These are phyloP conservation scores for Eretmodus cyanostictus DNA, from an alignment of 2,113 vertebrate genomes.

Conservation along the genomic window DNA sequence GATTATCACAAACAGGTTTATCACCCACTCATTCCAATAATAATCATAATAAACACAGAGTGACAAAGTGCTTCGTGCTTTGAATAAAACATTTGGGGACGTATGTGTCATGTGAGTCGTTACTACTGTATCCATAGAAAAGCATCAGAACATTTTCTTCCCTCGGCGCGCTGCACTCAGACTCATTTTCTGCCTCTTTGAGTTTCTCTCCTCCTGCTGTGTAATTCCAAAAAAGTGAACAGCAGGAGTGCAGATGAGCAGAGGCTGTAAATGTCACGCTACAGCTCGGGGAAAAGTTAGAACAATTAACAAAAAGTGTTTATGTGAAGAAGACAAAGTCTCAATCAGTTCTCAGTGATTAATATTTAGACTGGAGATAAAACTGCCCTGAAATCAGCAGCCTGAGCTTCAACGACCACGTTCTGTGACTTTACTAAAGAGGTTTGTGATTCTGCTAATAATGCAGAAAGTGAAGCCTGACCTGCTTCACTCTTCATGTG, in stretches of 20 bases:
- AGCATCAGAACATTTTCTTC: not conserved
- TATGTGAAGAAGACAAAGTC: not conserved
- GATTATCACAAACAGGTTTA: not conserved
- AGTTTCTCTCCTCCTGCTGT: not conserved
- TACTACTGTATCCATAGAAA: not conserved
- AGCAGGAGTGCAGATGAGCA: not conserved
- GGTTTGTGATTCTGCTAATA: not conserved
- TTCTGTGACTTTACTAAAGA: not conserved
- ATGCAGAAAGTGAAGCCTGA: not conserved
- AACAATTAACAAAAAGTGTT: not conserved
- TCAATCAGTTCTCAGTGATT: not conserved
- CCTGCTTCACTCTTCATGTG: not conserved
- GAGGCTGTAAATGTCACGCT: not conserved
- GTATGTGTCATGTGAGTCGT: not conserved
- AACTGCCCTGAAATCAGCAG: not conserved
- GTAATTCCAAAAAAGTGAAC: not conserved
- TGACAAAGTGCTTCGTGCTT: not conserved
- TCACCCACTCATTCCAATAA: not conserved
- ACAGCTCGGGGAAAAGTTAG: not conserved
- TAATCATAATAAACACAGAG: not conserved
- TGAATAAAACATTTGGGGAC: not conserved
- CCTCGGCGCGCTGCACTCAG: not conserved
- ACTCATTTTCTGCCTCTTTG: not conserved
- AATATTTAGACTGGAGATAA: not conserved
- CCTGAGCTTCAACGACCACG: accelerated